Evolutionary conservation across 2,888 invertebrate genomes (phyloP), one percentile per base, ranked within the genome.

Genomic region (Coleophora deauratella): DNA sequence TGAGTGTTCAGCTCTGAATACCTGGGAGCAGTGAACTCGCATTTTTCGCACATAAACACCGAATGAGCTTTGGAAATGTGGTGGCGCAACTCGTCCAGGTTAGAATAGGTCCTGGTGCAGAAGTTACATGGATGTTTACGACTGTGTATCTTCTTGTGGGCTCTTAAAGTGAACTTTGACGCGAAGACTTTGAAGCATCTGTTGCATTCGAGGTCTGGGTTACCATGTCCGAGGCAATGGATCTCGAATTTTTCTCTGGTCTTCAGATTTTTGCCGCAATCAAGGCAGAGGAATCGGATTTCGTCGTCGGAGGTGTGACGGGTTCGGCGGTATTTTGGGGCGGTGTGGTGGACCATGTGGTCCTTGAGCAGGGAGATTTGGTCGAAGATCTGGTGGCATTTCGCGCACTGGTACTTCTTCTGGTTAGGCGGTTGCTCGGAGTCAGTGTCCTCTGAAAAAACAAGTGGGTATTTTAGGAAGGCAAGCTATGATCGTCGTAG

Each of bases 111-210:
- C 33, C 68, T 74, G 0, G 55, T 42, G 45, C 86, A 86, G 38
- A 57, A 54, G 0, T 38, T 44, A 48, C 86, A 87, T 0, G 57
- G 54, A 38, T 65, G 64, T 40, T 71, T 71, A 0, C 81, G 59
- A 27, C 57, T 54, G 46, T 87, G 87, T 27, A 81, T 73, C 49
- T 77, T 78, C 10, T 55, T 55, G 47, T 87, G 87, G 11, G 68
- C 70, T 12, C 78, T 72, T 3, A 86, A 55, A 7, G 77, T 77
- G 41, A 74, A 77, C 45, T 84, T 81, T 10, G 85, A 75, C 0
- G 84, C 79, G 55, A 81, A 86, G 0, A 86, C 84, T 57, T 86
- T 86, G 12, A 62, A 66, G 55, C 87, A 87, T 46, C 68, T 70
- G 9, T 58, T 52, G 46, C 86, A 86, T 59, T 86, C 84, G 4